phyloP scores from a whole-genome alignment of 2,888 invertebrate genomes.

The Eristalinus sepulchralis region DNA sequence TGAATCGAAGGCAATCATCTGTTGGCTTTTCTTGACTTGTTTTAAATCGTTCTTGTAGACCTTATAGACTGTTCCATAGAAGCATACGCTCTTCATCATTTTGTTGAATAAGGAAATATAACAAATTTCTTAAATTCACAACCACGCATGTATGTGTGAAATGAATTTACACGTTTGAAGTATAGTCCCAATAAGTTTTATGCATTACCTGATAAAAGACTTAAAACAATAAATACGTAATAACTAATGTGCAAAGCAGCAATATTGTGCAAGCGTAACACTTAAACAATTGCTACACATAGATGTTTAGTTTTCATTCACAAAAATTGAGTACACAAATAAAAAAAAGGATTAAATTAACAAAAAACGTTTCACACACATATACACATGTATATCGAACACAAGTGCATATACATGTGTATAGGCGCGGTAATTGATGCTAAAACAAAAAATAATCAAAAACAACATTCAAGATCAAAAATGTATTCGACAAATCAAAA shows the following conservation, averaged over 20 bases:
- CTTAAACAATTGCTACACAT: constrained; percentile 61
- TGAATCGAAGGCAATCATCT: too few relatives aligned
- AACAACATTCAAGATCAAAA: background rate
- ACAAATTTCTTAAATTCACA: constrained; percentile 18
- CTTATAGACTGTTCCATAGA: constrained; percentile 7
- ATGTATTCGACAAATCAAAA: background rate
- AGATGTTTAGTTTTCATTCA: background rate
- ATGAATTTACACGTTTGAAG: constrained; percentile 35
- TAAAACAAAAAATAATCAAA: background rate
- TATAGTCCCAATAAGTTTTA: background rate
- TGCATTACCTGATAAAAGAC: background rate
- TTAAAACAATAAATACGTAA: background rate
- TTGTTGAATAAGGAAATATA: background rate
- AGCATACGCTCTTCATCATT: constrained; percentile 7
- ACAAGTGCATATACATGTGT: background rate
- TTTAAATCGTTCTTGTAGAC: too few relatives aligned
- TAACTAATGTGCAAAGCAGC: constrained; percentile 62
- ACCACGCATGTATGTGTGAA: constrained; percentile 60
- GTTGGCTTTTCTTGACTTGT: too few relatives aligned
- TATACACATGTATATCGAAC: background rate
- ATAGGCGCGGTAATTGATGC: background rate
- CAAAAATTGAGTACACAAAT: constrained; percentile 2
- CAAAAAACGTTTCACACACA: background rate
- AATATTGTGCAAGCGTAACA: constrained; percentile 68
- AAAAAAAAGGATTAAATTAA: background rate